Evolutionary conservation across 2,113 vertebrate species (phyloP).

Genomic region (Microcebus ravelobensis): DNA sequence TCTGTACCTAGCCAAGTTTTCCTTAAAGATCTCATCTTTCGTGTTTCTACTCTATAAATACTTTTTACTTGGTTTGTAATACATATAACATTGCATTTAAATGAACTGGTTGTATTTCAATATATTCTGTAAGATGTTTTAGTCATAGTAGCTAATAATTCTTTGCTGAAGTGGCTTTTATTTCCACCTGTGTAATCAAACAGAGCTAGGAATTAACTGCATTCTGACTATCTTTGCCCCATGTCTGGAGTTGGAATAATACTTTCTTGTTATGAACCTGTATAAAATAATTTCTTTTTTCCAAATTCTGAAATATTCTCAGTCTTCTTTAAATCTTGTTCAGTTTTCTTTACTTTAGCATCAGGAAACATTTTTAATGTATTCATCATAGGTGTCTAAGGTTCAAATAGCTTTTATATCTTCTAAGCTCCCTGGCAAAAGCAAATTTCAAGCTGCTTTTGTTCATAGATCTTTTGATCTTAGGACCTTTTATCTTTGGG

Average conservation of each 20-base stretch:
- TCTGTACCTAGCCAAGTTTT: background rate
- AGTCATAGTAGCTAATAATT: background rate
- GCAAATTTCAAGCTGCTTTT: background rate
- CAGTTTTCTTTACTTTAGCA: background rate
- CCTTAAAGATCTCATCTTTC: background rate
- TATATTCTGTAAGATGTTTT: background rate
- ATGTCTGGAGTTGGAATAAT: background rate
- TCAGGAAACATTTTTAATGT: background rate
- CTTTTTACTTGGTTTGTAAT: background rate
- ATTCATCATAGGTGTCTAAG: background rate
- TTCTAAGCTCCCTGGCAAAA: background rate
- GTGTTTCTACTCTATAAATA: background rate
- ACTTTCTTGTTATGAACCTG: background rate
- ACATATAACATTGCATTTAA: background rate
- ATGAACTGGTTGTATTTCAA: background rate
- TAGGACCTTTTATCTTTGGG: background rate
- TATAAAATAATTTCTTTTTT: background rate
- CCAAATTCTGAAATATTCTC: background rate
- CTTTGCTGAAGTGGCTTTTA: background rate
- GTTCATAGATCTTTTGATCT: background rate
- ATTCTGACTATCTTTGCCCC: background rate
- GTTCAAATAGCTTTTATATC: background rate
- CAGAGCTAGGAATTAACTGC: background rate
- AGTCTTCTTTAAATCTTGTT: background rate
- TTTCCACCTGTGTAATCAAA: background rate